Base-by-base conservation (phyloP, 2,888 invertebrate genomes). In the Cantharis nigra region DNA sequence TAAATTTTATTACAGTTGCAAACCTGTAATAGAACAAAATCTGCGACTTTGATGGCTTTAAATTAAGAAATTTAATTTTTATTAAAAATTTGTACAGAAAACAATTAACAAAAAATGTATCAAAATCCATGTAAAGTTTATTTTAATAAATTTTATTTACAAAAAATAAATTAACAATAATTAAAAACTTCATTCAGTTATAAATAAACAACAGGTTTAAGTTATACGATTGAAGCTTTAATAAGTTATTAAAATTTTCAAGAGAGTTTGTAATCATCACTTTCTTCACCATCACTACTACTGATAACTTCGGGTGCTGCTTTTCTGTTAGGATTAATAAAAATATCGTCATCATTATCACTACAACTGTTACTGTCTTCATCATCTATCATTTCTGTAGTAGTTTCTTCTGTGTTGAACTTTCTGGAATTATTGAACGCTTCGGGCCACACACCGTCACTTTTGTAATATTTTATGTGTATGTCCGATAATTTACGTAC, bases 401-500 rank as follows among this genome's bases (percentile, higher is more conserved):
- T 49, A 49, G n/a, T n/a, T 49, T 49, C 49, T 49, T 33, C 84
- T 11, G 83, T 83, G 5, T 85, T 86, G 49, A 85, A 85, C 74
- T 83, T 83, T 14, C 69, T 74, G 18, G 30, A 3, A 7, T 71
- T 63, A 16, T 85, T 85, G 83, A 91, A 91, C 63, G 87, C 89
- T 76, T 85, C 82, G 0, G 92, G 92, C 92, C 92, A 92, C 23
- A 90, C 86, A 9, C 90, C 90, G 28, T 90, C 89, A 76, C 92
- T 91, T 86, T 92, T 92, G 81, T 91, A 93, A 85, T 91, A 92
- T 85, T 93, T 93, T 7, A 94, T 91, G 77, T 94, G 93, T 81
- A 93, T 92, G 23, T 90, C 90, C 26, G 93, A 93, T 81, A 95
- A 89, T 80, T 94, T 93, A 87, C 91, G 93, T 0, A 93, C 92